Percentiles rank a stretch among this genome's conserved stretches.
phyloP scores from a whole-genome alignment of 2,113 vertebrate species.

The Egretta garzetta region DNA sequence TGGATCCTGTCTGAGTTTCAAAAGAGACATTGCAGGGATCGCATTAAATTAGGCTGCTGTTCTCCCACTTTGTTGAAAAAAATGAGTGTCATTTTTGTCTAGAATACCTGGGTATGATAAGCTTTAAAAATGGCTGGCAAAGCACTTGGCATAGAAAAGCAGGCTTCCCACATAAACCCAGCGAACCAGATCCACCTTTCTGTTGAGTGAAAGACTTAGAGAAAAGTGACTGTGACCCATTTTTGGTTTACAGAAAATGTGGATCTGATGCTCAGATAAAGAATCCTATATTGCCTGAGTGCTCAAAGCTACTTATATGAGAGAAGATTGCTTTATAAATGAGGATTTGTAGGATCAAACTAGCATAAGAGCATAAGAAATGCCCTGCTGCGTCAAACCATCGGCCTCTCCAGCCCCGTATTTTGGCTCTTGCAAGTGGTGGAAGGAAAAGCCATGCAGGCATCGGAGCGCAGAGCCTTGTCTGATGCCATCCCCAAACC shows the following conservation, averaged over 20 bases:
- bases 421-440: neutral
- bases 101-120: neutral
- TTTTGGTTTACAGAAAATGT: neutral
- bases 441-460: neutral
- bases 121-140: neutral
- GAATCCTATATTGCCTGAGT: neutral
- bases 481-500: neutral
- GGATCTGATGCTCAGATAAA: neutral
- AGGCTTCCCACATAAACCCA: neutral
- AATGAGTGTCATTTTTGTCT: neutral
- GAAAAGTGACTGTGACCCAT: neutral
- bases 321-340: slow-evolving; percentile 23
- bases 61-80: neutral
- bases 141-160: neutral
- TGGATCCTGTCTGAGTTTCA: slow-evolving; percentile 7
- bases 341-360: slow-evolving; percentile 28
- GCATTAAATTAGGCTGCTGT: neutral
- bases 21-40: neutral
- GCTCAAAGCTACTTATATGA: slow-evolving; percentile 13
- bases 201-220: neutral
- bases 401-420: rapidly evolving
- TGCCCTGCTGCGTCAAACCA: neutral
- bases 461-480: neutral
- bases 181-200: neutral
- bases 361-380: neutral